These are phyloP conservation scores for Pitangus sulphuratus DNA, from an alignment of 2,797 vertebrate genomes.

Conservation along the genomic window DNA sequence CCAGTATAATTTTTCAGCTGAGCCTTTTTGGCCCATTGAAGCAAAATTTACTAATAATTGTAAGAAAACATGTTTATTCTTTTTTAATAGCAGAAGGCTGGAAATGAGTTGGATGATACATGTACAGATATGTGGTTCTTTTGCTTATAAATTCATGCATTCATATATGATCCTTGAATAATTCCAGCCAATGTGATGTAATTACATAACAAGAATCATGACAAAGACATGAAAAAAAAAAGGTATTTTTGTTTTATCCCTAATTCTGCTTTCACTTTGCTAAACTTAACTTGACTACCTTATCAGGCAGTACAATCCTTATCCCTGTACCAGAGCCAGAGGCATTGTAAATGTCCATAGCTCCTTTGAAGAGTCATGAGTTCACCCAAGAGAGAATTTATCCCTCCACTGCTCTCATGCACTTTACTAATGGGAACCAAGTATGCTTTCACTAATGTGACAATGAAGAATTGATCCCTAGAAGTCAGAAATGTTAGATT, in stretches of 20 bases:
- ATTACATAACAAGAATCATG: neutral
- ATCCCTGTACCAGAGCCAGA: neutral
- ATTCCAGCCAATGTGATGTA: neutral
- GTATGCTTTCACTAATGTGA: neutral
- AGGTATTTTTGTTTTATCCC: neutral
- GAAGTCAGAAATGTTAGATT: neutral
- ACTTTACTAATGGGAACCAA: neutral
- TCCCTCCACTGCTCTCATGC: neutral
- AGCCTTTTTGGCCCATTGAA: neutral
- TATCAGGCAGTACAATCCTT: neutral
- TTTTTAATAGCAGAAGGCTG: neutral
- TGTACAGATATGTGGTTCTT: neutral
- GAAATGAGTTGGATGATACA: neutral
- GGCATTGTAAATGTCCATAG: neutral
- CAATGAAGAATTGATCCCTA: neutral
- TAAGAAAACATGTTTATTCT: neutral
- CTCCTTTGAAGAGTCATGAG: neutral
- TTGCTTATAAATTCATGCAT: neutral
- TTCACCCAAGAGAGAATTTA: neutral
- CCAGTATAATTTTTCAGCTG: neutral
- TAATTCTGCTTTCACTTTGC: neutral
- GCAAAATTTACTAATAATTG: neutral
- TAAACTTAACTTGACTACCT: neutral
- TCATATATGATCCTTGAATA: neutral
- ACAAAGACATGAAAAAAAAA: neutral